phyloP scores from a whole-genome alignment of 2,888 invertebrate species.

The Agrotis clavis region DNA sequence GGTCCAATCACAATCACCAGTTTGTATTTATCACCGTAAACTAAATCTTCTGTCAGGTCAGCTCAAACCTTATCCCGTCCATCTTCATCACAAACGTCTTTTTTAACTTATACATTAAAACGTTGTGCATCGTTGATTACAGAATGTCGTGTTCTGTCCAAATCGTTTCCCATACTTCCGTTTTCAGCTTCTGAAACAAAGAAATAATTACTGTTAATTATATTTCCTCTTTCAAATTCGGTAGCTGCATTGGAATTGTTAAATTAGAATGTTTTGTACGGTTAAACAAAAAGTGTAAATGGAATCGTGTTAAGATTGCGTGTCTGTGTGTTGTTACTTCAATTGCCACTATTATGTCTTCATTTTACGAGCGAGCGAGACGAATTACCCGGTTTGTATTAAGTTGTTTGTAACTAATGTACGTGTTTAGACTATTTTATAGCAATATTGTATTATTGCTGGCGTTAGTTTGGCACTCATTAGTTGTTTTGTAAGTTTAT shows the following conservation, averaged over 20 bases:
- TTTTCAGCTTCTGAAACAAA: conserved; percentile 84
- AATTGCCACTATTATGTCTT: conserved; percentile 82
- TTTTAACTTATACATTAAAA: conserved; percentile 71
- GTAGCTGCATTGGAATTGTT: conserved; percentile 73
- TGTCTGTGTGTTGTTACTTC: conserved; percentile 74
- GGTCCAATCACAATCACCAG: conserved; percentile 63
- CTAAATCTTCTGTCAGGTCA: conserved; percentile 81
- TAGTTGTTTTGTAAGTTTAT: conserved; percentile 34
- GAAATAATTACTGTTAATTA: conserved; percentile 73
- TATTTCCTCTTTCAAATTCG: conserved; percentile 69
- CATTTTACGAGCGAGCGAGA: conserved; percentile 77
- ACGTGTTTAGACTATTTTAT: conserved; percentile 58
- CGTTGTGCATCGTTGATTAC: conserved; percentile 70
- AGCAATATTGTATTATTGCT: conserved; percentile 51
- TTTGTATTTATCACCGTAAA: conserved; percentile 46
- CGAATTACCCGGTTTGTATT: conserved; percentile 63
- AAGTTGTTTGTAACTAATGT: conserved; percentile 60
- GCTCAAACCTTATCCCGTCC: conserved; percentile 80
- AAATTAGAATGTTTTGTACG: conserved; percentile 71
- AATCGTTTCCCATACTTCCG: conserved; percentile 61
- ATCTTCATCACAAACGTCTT: conserved; percentile 77
- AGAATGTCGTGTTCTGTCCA: conserved; percentile 57
- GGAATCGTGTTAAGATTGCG: conserved; percentile 73
- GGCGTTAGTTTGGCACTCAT: conserved; percentile 55
- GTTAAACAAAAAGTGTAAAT: conserved; percentile 74